Evolutionary conservation across 2,888 invertebrate species (phyloP).

Genomic region (Agrotis puta): DNA sequence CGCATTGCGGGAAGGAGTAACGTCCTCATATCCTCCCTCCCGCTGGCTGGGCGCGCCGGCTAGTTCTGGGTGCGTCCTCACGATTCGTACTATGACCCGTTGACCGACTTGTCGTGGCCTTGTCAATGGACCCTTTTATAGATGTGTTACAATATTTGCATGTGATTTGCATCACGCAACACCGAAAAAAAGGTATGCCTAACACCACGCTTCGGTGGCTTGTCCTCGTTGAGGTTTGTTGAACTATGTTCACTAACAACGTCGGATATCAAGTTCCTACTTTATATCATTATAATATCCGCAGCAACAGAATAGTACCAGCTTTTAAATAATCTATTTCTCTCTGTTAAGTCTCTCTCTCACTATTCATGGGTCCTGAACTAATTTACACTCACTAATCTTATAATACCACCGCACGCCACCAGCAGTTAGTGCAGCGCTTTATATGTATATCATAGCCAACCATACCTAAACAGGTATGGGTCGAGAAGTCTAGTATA

Average conservation of each 20-base stretch:
- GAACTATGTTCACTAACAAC: conserved; percentile 29
- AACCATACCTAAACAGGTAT: too few relatives aligned
- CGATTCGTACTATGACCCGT: conserved; percentile 83
- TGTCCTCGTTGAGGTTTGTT: conserved; percentile 46
- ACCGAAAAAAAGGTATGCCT: conserved; percentile 33
- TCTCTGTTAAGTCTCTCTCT: neutral
- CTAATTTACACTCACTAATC: neutral
- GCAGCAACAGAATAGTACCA: neutral
- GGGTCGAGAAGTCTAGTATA: too few relatives aligned
- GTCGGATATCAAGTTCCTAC: neutral
- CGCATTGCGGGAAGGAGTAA: conserved; percentile 89
- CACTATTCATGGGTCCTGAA: neutral
- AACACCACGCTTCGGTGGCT: conserved; percentile 40
- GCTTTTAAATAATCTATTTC: conserved; percentile 1
- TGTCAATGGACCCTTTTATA: conserved; percentile 78
- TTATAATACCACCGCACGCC: neutral
- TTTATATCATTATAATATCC: neutral
- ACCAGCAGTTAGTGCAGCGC: too few relatives aligned
- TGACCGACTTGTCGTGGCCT: conserved; percentile 86
- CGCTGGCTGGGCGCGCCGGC: conserved; percentile 79
- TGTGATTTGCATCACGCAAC: conserved; percentile 75
- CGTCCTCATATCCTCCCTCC: conserved; percentile 77
- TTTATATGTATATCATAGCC: too few relatives aligned
- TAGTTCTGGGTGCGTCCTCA: conserved; percentile 86
- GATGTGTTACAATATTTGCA: conserved; percentile 79